A percentile compares a stretch with the other conserved stretches of the same genome.
phyloP scores from a whole-genome alignment of 1,140 invertebrate species.

The Hermatobates lingyangjiaoensis region DNA sequence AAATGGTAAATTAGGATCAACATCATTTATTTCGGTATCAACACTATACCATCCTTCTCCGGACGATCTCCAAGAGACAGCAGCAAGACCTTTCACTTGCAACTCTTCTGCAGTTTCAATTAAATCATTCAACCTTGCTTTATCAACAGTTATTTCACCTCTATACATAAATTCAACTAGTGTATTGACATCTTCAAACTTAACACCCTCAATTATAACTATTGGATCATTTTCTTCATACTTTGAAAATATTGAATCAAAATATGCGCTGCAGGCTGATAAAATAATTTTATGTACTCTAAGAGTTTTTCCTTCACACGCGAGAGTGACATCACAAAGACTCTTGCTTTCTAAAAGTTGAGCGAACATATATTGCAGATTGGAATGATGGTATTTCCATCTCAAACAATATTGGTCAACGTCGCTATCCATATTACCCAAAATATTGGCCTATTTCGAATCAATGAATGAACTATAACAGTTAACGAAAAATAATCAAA shows the following conservation, averaged over 20 bases:
- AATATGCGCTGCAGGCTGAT: constrained; percentile 26
- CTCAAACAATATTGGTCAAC: constrained; percentile 35
- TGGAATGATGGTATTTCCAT: constrained; percentile 80
- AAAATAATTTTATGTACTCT: constrained; percentile 50
- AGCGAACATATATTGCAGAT: constrained; percentile 67
- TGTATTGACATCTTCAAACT: constrained; percentile 52
- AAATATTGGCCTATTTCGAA: too few relatives aligned
- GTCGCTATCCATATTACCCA: background rate
- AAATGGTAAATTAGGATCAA: background rate
- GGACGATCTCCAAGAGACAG: background rate
- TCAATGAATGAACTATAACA: too few relatives aligned
- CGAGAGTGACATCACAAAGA: constrained; percentile 76
- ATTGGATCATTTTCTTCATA: constrained; percentile 26
- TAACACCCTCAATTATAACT: constrained; percentile 25
- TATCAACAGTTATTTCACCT: constrained; percentile 64
- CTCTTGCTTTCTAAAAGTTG: constrained; percentile 65
- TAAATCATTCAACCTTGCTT: constrained; percentile 56
- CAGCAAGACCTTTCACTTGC: constrained; percentile 33
- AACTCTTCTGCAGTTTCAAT: constrained; percentile 60
- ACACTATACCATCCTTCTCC: background rate
- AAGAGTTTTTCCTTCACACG: constrained; percentile 70
- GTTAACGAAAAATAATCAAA: too few relatives aligned
- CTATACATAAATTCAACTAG: constrained; percentile 78
- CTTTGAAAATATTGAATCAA: constrained; percentile 24
- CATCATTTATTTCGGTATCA: background rate